phyloP scores from a whole-genome alignment of 2,797 vertebrate genomes.

The Otolemur crassicaudatus region DNA sequence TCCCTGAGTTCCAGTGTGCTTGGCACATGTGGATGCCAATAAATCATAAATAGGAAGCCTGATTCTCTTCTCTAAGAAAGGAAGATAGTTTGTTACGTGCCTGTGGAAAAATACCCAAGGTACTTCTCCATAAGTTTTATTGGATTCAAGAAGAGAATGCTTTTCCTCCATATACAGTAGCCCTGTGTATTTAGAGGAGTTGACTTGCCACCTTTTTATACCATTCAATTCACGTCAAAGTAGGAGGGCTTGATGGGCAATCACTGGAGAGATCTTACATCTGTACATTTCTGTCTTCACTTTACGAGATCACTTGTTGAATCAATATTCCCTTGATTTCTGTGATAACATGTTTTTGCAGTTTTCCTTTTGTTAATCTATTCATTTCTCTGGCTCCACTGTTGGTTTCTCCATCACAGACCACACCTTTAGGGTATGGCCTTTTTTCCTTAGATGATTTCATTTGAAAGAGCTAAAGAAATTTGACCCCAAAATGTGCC shows the following conservation, averaged over 20 bases:
- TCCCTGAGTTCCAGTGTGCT: constrained; percentile 36
- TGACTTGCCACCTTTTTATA: background rate
- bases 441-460: constrained; percentile 17
- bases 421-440: background rate
- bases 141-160: constrained; percentile 50
- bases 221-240: constrained; percentile 4
- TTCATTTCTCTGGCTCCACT: background rate
- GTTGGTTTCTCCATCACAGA: background rate
- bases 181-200: background rate
- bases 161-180: background rate
- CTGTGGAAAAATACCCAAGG: constrained; percentile 53
- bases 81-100: constrained; percentile 28
- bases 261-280: background rate
- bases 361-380: background rate
- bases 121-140: constrained; percentile 48
- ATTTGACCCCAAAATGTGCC: too few relatives aligned
- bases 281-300: background rate
- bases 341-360: background rate
- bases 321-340: background rate
- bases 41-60: constrained; percentile 62
- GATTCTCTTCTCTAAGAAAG: constrained; percentile 39
- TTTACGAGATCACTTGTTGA: constrained; percentile 17
- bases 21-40: constrained; percentile 23
- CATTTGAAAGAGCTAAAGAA: background rate
- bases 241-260: background rate